phyloP scores from a whole-genome alignment of 2,888 invertebrate species.

The Stenurella melanura region DNA sequence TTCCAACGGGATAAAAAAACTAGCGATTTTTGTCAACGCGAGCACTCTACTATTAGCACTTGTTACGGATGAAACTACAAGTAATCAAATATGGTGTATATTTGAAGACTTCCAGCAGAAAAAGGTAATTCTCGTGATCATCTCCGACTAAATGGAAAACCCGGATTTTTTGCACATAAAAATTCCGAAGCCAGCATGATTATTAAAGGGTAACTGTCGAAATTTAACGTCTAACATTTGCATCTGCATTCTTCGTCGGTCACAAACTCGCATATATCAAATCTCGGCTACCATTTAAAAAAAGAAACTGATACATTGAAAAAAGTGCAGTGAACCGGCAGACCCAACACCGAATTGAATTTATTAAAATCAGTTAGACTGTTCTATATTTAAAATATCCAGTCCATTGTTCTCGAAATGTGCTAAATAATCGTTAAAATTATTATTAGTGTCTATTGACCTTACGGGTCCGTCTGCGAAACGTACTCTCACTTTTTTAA shows the following conservation, averaged over 20 bases:
- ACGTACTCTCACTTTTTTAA: not conserved
- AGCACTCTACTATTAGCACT: too few relatives aligned
- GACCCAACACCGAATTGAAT: conserved; percentile 9
- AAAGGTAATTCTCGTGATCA: too few relatives aligned
- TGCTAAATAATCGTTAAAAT: conserved; percentile 42
- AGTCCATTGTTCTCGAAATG: conserved; percentile 43
- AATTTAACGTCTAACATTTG: not conserved
- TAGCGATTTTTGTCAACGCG: too few relatives aligned
- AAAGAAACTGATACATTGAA: not conserved
- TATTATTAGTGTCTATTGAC: conserved; percentile 40
- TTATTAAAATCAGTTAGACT: conserved; percentile 31
- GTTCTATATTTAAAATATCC: conserved; percentile 42
- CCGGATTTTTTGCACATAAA: not conserved
- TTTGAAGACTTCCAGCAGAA: too few relatives aligned
- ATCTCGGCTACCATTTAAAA: not conserved
- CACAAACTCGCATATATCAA: not conserved
- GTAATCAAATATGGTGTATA: too few relatives aligned
- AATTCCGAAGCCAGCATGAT: not conserved
- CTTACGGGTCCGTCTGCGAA: conserved; percentile 17
- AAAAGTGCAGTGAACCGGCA: conserved; percentile 27
- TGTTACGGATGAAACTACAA: too few relatives aligned
- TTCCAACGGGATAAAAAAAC: too few relatives aligned
- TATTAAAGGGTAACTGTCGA: not conserved
- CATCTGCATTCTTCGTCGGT: not conserved
- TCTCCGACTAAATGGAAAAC: not conserved